A percentile compares a stretch with the other conserved stretches of the same genome.
phyloP scores from a whole-genome alignment of 2,113 vertebrate species.

The Merops nubicus region DNA sequence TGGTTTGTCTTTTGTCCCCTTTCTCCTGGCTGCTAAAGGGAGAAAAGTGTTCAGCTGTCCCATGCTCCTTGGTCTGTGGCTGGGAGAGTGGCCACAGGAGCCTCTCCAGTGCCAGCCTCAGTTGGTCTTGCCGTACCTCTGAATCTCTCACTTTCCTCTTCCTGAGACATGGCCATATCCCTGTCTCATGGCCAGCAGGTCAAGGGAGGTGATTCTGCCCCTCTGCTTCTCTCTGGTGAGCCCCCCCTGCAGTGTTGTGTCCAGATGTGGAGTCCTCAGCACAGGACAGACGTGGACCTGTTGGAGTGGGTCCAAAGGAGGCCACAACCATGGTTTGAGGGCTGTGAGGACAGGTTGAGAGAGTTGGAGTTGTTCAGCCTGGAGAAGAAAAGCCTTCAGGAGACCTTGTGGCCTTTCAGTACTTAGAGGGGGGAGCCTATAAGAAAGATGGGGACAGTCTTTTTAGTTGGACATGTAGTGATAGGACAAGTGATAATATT shows the following conservation, averaged over 20 bases:
- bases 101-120: not conserved
- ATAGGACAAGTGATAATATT: not conserved
- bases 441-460: not conserved
- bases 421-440: no score
- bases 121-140: no score
- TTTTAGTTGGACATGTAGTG: not conserved
- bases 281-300: no score
- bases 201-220: not conserved
- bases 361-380: not conserved
- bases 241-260: fast-evolving
- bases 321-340: fast-evolving
- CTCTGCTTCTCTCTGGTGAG: not conserved
- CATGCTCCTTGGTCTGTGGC: fast-evolving
- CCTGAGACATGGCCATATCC: not conserved
- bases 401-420: not conserved
- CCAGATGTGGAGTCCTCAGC: not conserved
- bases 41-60: not conserved
- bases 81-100: fast-evolving
- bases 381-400: not conserved
- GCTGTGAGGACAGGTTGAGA: no score
- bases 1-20: not conserved
- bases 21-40: not conserved
- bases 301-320: not conserved
- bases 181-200: not conserved
- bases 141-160: not conserved